Base-by-base conservation (phyloP, 2,888 invertebrate genomes). In the Trichogramma dendrolimi region DNA sequence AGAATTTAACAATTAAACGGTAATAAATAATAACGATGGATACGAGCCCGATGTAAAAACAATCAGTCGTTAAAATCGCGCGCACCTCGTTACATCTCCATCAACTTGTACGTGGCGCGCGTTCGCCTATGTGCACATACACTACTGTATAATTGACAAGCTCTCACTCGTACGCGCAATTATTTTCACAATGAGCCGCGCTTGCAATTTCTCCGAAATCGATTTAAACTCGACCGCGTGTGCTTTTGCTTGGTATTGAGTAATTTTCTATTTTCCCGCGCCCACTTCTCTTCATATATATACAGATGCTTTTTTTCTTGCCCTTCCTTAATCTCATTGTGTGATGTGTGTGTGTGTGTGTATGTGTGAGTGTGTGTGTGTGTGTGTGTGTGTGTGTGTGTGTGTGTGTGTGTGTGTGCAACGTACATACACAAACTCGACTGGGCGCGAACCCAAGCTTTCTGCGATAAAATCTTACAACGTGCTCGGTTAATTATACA, bases 401-500 rank as follows among this genome's bases (percentile, higher is more conserved):
- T 14, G 14, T 14, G 14, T 27, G 27, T 27, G 27, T 27, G 3
- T 27, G 27, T 27, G 72, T 64, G 14, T 5, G 5, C 4, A 7
- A 43, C 11, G 43, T 46, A 49, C 48, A 50, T 42, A 55, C 44
- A 50, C 53, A 58, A 27, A 27, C 27, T 27, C 59, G 44, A 5
- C 51, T 46, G 10, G 8, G 8, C 7, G 11, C 43, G 42, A 41
- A 7, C 44, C 7, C n/a, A 38, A 11, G 66, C 27, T 27, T 71
- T 71, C 69, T 66, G 68, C 69, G 74, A 77, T 77, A 76, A 62
- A 65, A 77, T 77, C 77, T 74, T 39, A 73, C 75, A 73, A 71
- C 69, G 72, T 68, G 70, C 69, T 72, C 70, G 70, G 75, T 75
- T 77, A 77, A 77, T 77, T 77, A 77, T 76, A 76, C 73, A 76